Percentiles rank a stretch among this genome's conserved stretches.
phyloP scores from a whole-genome alignment of 1,140 invertebrate genomes.

The Paraescarpia echinospica region DNA sequence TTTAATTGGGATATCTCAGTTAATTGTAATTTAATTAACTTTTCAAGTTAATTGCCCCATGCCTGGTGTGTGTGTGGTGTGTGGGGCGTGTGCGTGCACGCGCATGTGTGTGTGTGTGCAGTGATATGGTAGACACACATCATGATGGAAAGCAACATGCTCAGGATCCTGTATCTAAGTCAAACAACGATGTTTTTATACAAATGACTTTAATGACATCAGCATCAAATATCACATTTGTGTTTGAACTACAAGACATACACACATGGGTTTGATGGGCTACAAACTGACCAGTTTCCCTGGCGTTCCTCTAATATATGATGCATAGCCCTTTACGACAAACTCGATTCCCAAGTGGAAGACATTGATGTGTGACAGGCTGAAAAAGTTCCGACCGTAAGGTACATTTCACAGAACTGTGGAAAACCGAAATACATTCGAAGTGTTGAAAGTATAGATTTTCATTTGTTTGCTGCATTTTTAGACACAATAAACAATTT shows the following conservation, averaged over 20 bases:
- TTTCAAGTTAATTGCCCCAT: no score
- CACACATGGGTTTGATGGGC: neutral
- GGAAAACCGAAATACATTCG: no score
- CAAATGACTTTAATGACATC: neutral
- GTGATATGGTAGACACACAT: neutral
- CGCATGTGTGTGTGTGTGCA: neutral
- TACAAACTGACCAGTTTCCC: neutral
- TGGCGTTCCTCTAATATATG: neutral
- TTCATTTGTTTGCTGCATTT: no score
- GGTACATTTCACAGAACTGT: no score
- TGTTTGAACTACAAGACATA: neutral
- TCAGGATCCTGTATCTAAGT: neutral
- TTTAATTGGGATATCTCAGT: no score
- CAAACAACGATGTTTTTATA: neutral
- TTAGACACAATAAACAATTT: no score
- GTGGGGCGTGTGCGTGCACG: no score
- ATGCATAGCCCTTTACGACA: neutral
- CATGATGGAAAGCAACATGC: neutral
- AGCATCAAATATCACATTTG: constrained; percentile 6
- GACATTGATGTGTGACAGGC: neutral
- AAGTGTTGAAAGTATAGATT: no score
- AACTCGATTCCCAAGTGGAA: neutral
- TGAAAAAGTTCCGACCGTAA: no score
- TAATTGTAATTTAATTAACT: no score
- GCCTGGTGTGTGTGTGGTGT: no score